A percentile compares a stretch with the other conserved stretches of the same genome.
phyloP scores from a whole-genome alignment of 2,797 vertebrate species.

The Benthosema pterotum region DNA sequence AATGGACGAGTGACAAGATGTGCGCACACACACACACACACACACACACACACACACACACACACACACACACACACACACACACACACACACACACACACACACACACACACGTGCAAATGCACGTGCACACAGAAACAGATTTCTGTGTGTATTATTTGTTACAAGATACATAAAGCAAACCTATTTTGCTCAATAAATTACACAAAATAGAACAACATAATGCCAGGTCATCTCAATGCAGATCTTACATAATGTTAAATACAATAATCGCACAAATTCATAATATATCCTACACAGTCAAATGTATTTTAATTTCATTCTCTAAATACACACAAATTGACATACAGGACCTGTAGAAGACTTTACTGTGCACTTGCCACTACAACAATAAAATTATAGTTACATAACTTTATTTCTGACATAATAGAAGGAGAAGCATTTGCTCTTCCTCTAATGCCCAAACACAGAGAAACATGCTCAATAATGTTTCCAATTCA shows the following conservation, averaged over 20 bases:
- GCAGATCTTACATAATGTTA: background rate
- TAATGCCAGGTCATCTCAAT: background rate
- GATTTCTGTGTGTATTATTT: conserved; percentile 18
- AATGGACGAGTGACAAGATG: conserved; percentile 70
- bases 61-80: background rate
- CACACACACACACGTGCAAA: too few relatives aligned
- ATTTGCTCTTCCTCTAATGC: background rate
- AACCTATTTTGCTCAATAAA: conserved; percentile 4
- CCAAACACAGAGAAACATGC: background rate
- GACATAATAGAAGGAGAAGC: background rate
- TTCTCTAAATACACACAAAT: too few relatives aligned
- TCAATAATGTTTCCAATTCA: conserved; percentile 29
- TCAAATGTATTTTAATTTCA: too few relatives aligned
- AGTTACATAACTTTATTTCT: background rate
- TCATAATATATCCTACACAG: too few relatives aligned
- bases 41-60: background rate
- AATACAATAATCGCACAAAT: too few relatives aligned
- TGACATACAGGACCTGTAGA: too few relatives aligned
- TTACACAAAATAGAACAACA: background rate
- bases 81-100: background rate
- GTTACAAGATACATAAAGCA: conserved; percentile 6
- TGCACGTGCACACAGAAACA: too few relatives aligned
- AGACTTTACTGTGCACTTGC: too few relatives aligned
- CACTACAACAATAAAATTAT: background rate
- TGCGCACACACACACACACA: background rate